These are phyloP conservation scores for Charaxes varanes DNA, from an alignment of 1,140 invertebrate genomes.

Conservation along the genomic window DNA sequence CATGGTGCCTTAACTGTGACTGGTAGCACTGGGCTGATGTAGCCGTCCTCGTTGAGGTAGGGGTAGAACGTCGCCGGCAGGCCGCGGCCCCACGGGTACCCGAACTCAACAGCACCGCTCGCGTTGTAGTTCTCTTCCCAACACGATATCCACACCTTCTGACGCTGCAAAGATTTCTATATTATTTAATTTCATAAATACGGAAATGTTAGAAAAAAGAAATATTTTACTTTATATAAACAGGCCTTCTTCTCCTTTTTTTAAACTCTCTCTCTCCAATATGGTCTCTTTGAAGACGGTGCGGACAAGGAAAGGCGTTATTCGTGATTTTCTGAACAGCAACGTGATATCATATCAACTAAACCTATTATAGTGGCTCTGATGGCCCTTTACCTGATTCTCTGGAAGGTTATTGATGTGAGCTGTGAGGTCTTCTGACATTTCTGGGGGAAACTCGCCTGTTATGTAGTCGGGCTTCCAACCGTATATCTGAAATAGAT, in stretches of 20 bases:
- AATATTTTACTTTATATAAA: too few relatives aligned
- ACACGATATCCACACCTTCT: constrained; percentile 88
- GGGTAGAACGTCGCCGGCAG: constrained; percentile 36
- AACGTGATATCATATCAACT: too few relatives aligned
- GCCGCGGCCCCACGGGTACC: constrained; percentile 52
- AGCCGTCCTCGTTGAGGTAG: constrained; percentile 26
- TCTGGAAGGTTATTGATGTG: constrained; percentile 66
- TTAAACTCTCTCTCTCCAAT: too few relatives aligned
- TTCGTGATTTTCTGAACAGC: too few relatives aligned
- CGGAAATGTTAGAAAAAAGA: too few relatives aligned
- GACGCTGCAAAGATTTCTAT: constrained; percentile 50
- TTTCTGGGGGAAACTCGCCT: constrained; percentile 74
- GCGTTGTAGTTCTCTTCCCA: constrained; percentile 82
- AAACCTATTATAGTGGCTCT: too few relatives aligned
- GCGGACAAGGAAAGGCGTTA: too few relatives aligned
- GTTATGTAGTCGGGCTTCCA: constrained; percentile 84
- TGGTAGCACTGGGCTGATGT: constrained; percentile 41
- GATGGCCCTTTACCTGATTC: constrained; percentile 19
- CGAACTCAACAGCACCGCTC: constrained; percentile 77
- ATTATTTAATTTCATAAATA: constrained; percentile 1
- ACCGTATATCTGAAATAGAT: constrained; percentile 74
- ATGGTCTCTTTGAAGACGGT: too few relatives aligned
- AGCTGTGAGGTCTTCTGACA: constrained; percentile 77
- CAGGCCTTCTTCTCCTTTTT: too few relatives aligned
- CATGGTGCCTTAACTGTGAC: constrained; percentile 38